These are phyloP conservation scores for Antennarius maculatus DNA, from an alignment of 2,797 vertebrate species.

Conservation along the genomic window DNA sequence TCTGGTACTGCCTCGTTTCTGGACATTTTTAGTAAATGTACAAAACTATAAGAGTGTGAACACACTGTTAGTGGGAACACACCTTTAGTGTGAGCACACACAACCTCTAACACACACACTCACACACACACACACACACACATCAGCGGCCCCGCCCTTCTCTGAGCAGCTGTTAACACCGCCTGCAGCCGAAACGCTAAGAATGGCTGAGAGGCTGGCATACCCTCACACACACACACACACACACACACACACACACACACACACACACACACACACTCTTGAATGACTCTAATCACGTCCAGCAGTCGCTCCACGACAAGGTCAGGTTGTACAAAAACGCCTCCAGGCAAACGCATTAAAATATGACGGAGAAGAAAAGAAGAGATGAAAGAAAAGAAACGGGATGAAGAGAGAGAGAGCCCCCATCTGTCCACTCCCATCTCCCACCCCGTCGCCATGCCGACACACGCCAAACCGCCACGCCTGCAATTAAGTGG, in stretches of 20 bases:
- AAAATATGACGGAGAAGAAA: slow-evolving; percentile 39
- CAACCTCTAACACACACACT: too few species aligned
- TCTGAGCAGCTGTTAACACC: slow-evolving; percentile 54
- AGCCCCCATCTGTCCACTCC: slow-evolving; percentile 38
- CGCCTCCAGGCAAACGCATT: slow-evolving; percentile 63
- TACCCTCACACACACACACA: slow-evolving; percentile 20
- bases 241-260: slow-evolving; percentile 17
- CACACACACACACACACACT: slow-evolving; percentile 25
- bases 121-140: neutral
- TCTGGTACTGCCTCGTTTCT: too few species aligned
- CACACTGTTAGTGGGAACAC: too few species aligned
- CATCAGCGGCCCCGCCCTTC: slow-evolving; percentile 31
- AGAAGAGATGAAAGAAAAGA: slow-evolving; percentile 22
- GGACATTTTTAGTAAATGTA: too few species aligned
- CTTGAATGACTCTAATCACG: slow-evolving; percentile 35
- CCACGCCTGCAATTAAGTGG: slow-evolving; percentile 17
- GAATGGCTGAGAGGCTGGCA: slow-evolving; percentile 50
- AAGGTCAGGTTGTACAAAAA: slow-evolving; percentile 64
- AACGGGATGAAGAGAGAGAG: slow-evolving; percentile 44
- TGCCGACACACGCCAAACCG: neutral
- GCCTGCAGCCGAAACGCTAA: slow-evolving; percentile 55
- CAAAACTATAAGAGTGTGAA: too few species aligned
- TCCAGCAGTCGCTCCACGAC: slow-evolving; percentile 58
- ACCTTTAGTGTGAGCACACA: neutral
- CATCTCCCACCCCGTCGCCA: slow-evolving; percentile 2